Conservation (phyloP, 2,797 vertebrate genomes). For the Esox masquinongy region DNA sequence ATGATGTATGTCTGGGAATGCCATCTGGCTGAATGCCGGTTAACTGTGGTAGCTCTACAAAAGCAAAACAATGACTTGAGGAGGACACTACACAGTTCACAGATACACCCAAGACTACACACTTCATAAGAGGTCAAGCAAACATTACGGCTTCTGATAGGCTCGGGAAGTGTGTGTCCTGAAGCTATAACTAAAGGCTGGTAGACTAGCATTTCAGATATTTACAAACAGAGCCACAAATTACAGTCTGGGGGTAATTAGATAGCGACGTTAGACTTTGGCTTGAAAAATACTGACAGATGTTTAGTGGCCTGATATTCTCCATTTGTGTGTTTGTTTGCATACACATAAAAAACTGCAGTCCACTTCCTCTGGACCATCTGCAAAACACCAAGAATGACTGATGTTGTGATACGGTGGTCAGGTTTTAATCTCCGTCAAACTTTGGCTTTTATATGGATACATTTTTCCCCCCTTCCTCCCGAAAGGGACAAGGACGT, state of each 20-base stretch:
- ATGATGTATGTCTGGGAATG: background rate
- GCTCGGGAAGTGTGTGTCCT: background rate
- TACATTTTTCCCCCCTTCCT: constrained; percentile 6
- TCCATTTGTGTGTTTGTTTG: background rate
- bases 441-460: background rate
- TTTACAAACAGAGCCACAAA: constrained; percentile 57
- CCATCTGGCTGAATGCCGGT: background rate
- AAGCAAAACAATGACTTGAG: background rate
- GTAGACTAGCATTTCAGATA: constrained; percentile 48
- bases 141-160: background rate
- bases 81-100: background rate
- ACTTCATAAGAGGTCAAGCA: background rate
- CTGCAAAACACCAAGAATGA: background rate
- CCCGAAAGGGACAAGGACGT: constrained; percentile 16
- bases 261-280: constrained; percentile 45
- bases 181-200: constrained; percentile 46
- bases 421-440: background rate
- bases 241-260: constrained; percentile 52
- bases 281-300: constrained; percentile 64
- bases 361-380: background rate
- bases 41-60: background rate
- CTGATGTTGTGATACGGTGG: background rate
- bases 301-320: constrained; percentile 44
- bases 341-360: background rate
- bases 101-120: background rate